Conservation (phyloP, 2,888 invertebrate species). For the Andrena dorsata region DNA sequence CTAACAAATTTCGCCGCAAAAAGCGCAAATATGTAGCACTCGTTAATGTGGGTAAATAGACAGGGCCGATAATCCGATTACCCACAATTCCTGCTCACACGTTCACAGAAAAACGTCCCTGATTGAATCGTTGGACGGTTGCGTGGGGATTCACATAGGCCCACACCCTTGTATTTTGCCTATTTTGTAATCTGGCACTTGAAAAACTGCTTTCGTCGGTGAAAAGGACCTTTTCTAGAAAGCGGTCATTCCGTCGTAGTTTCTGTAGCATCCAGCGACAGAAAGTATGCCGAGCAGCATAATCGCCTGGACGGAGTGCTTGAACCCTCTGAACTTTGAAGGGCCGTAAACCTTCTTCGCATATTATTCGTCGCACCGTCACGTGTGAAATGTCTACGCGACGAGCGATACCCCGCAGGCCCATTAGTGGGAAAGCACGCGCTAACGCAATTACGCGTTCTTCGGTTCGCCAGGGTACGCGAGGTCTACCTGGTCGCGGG, state of each 20-base stretch:
- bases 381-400: neutral
- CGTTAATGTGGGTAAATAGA: neutral
- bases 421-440: neutral
- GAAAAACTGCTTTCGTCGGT: neutral
- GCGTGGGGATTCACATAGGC: neutral
- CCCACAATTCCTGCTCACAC: slow-evolving; percentile 7
- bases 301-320: neutral
- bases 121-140: neutral
- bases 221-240: neutral
- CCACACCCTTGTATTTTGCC: slow-evolving; percentile 5
- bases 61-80: neutral
- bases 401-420: neutral
- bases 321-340: slow-evolving; percentile 5
- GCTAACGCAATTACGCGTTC: slow-evolving; percentile 1
- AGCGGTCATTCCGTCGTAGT: neutral
- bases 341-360: neutral
- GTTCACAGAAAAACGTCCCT: neutral
- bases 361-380: neutral
- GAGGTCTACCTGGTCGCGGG: slow-evolving; percentile 9
- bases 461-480: neutral
- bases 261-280: slow-evolving; percentile 5
- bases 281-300: neutral
- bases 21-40: neutral
- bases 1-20: neutral
- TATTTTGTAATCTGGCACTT: neutral